phyloP scores from a whole-genome alignment of 2,888 invertebrate genomes.

The Epinotia demarniana region DNA sequence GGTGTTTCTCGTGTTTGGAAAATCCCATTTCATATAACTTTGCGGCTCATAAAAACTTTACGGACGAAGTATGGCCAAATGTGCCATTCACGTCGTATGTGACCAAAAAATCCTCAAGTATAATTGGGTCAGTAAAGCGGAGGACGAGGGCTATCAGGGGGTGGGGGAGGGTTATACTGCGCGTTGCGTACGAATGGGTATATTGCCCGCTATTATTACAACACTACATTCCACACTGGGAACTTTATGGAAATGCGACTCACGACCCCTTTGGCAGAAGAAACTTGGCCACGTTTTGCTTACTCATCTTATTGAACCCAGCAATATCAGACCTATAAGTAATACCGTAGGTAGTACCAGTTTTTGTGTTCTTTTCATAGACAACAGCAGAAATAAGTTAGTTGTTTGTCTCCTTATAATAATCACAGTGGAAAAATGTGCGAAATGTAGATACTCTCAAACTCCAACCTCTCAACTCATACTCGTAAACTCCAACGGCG shows the following conservation, averaged over 20 bases:
- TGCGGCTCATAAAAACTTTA: slow-evolving; percentile 38
- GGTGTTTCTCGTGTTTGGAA: slow-evolving; percentile 33
- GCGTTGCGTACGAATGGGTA: slow-evolving; percentile 73
- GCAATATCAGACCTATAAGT: slow-evolving; percentile 28
- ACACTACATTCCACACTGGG: slow-evolving; percentile 71
- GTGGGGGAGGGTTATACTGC: slow-evolving; percentile 62
- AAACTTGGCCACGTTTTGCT: slow-evolving; percentile 69
- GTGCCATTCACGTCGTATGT: slow-evolving; percentile 40
- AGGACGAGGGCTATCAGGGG: slow-evolving; percentile 67
- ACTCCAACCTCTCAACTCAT: no score
- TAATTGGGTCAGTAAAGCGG: slow-evolving; percentile 76
- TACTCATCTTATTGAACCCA: slow-evolving; percentile 44
- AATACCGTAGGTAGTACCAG: slow-evolving; percentile 6
- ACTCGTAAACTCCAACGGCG: slow-evolving; percentile 37
- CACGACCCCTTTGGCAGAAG: slow-evolving; percentile 75
- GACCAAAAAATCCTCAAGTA: slow-evolving; percentile 56
- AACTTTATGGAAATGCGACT: slow-evolving; percentile 77
- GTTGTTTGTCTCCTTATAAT: no score
- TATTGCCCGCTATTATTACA: slow-evolving; percentile 73
- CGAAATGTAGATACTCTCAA: no score
- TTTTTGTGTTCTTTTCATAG: neutral
- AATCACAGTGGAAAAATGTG: no score
- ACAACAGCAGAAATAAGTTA: no score
- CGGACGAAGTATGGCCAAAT: slow-evolving; percentile 34
- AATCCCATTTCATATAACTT: slow-evolving; percentile 43